These are phyloP conservation scores for Pediacus dermestoides DNA, from an alignment of 2,888 invertebrate genomes.

Conservation along the genomic window DNA sequence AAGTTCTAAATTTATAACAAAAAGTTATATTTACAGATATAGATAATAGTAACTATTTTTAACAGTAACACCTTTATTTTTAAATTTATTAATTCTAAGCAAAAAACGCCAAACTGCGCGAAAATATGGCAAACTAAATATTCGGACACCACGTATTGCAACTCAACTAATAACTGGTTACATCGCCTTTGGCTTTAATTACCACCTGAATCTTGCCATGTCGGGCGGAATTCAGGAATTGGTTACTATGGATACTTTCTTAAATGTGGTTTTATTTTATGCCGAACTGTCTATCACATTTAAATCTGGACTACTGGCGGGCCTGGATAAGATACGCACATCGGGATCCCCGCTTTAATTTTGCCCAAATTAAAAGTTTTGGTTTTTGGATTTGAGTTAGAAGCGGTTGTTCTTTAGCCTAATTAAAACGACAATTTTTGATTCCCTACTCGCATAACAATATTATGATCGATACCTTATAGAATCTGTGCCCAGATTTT, in stretches of 20 bases:
- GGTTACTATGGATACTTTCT: conserved; percentile 6
- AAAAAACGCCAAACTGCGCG: too few species aligned
- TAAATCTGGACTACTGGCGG: conserved; percentile 18
- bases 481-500: conserved; percentile 2
- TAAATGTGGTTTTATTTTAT: conserved; percentile 15
- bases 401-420: conserved; percentile 3
- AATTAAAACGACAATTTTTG: conserved; percentile 3
- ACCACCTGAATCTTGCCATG: conserved; percentile 10
- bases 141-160: too few species aligned
- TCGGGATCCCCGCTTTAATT: conserved; percentile 12
- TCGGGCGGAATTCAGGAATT: conserved; percentile 9
- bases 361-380: conserved; percentile 7
- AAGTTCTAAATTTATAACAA: conserved; percentile 3
- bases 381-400: too few species aligned
- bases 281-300: conserved; percentile 18
- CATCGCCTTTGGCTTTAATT: too few species aligned
- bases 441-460: conserved; percentile 5
- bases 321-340: conserved; percentile 14
- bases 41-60: conserved; percentile 4
- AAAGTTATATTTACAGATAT: conserved; percentile 4
- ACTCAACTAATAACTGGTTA: too few species aligned
- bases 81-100: conserved; percentile 8
- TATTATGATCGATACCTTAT: too few species aligned
- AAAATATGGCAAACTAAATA: too few species aligned
- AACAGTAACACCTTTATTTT: conserved; percentile 9